These are phyloP conservation scores for Mizuhopecten yessoensis DNA, from an alignment of 1,140 invertebrate genomes.

Conservation along the genomic window DNA sequence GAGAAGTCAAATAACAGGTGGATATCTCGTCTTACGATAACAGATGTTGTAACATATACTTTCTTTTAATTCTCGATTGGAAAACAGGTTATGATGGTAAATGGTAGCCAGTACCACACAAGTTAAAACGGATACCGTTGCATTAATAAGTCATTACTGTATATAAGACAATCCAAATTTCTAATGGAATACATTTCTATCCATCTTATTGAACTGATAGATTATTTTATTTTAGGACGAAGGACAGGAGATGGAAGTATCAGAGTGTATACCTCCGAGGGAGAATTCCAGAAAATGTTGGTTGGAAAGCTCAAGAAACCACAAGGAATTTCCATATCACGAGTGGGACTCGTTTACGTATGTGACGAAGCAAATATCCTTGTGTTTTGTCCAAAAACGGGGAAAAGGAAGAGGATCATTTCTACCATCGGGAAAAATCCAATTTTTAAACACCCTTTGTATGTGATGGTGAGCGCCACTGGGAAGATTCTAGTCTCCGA, in stretches of 20 bases:
- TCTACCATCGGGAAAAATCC: not conserved
- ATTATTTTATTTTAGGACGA: not conserved
- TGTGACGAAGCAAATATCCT: conserved; percentile 22
- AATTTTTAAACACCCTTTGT: not conserved
- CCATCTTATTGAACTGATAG: no score
- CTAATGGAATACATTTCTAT: no score
- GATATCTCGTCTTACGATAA: no score
- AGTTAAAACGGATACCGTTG: no score
- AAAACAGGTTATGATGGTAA: no score
- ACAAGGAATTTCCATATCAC: not conserved
- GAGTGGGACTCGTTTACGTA: not conserved
- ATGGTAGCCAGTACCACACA: no score
- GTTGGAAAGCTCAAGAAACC: not conserved
- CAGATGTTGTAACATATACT: no score
- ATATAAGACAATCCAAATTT: no score
- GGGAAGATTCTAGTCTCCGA: not conserved
- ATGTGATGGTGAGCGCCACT: not conserved
- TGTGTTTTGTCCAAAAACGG: not conserved
- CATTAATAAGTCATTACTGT: no score
- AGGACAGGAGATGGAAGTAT: not conserved
- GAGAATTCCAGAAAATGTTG: not conserved
- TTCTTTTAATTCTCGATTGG: no score
- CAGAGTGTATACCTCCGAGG: not conserved
- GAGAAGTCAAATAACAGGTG: no score
- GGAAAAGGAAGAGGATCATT: not conserved